Evolutionary conservation across 2,888 invertebrate species (phyloP).

Genomic region (Adelphocoris suturalis): DNA sequence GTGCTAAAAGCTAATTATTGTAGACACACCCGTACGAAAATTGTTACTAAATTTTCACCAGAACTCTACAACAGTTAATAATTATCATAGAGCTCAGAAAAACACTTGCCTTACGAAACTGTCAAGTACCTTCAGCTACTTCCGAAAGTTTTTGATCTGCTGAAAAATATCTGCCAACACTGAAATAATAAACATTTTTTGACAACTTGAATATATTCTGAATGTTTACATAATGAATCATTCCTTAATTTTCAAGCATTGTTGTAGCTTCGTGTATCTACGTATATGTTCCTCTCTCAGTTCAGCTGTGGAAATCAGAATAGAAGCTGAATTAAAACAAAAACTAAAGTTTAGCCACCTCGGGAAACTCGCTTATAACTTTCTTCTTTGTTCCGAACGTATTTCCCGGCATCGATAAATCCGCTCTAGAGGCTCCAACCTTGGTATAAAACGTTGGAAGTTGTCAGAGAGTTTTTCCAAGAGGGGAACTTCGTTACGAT

Average conservation of each 20-base stretch:
- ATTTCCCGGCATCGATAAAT: conserved; percentile 4
- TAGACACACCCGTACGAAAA: too few relatives aligned
- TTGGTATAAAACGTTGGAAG: conserved; percentile 12
- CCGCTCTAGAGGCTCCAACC: background rate
- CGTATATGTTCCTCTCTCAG: background rate
- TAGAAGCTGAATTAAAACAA: background rate
- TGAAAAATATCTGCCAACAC: too few relatives aligned
- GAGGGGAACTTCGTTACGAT: conserved; percentile 22
- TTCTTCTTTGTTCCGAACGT: background rate
- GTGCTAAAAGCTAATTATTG: too few relatives aligned
- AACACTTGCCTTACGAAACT: too few relatives aligned
- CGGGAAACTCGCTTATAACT: background rate
- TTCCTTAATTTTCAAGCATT: background rate
- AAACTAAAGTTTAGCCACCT: background rate
- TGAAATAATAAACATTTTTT: too few relatives aligned
- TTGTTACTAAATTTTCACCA: too few relatives aligned
- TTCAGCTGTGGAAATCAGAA: background rate
- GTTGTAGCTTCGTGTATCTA: background rate
- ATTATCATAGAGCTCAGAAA: too few relatives aligned
- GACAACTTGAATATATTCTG: too few relatives aligned
- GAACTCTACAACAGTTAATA: too few relatives aligned
- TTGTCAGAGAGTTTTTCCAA: conserved; percentile 21
- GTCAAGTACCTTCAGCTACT: too few relatives aligned
- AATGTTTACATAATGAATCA: background rate
- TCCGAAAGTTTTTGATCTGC: too few relatives aligned